Percentiles rank a stretch among this genome's conserved stretches.
phyloP scores from a whole-genome alignment of 2,797 vertebrate species.

The Pelochelys cantorii region DNA sequence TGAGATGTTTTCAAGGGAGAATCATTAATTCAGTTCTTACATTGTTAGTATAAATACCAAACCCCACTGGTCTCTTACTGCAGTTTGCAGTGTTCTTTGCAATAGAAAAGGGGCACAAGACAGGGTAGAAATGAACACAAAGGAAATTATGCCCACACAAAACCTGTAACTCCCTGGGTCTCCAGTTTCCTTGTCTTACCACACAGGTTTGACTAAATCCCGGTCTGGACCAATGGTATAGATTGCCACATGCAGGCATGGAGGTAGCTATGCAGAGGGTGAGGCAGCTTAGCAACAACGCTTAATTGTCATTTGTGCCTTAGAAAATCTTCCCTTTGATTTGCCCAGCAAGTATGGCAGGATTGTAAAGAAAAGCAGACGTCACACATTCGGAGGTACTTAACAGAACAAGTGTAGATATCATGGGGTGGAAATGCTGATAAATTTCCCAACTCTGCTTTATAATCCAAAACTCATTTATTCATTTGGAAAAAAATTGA shows the following conservation, averaged over 20 bases:
- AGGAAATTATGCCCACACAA: not conserved
- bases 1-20: not conserved
- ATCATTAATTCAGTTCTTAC: not conserved
- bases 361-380: accelerated
- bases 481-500: slow-evolving; percentile 33
- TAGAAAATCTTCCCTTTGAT: not conserved
- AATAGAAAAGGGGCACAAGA: not conserved
- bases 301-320: not conserved
- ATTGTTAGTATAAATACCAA: not conserved
- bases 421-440: not conserved
- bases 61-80: not conserved
- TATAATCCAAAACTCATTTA: slow-evolving; percentile 48
- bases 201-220: not conserved
- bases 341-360: not conserved
- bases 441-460: slow-evolving; percentile 41
- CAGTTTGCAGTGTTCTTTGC: not conserved
- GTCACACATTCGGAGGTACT: not conserved
- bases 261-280: not conserved
- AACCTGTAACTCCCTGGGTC: not conserved
- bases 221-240: not conserved
- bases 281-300: not conserved
- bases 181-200: not conserved
- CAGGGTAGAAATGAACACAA: not conserved
- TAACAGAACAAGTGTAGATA: not conserved
- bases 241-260: not conserved